phyloP scores from a whole-genome alignment of 2,888 invertebrate genomes.

The Meiosimyza decipiens region DNA sequence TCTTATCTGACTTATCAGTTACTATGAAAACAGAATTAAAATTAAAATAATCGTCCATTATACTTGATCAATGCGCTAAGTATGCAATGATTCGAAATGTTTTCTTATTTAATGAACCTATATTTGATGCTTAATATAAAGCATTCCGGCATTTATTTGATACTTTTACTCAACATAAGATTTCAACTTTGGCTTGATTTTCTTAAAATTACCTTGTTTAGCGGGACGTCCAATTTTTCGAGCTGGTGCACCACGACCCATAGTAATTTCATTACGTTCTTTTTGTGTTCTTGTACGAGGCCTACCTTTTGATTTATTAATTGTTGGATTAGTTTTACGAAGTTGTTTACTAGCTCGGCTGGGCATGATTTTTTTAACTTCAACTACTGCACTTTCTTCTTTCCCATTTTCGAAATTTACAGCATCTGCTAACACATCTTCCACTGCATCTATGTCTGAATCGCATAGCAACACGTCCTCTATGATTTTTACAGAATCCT shows the following conservation, averaged over 20 bases:
- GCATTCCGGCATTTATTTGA: too few relatives aligned
- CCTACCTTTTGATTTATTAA: neutral
- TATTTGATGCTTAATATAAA: too few relatives aligned
- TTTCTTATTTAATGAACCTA: too few relatives aligned
- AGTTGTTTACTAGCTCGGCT: neutral
- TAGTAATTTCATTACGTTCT: neutral
- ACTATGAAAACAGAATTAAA: too few relatives aligned
- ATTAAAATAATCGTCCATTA: too few relatives aligned
- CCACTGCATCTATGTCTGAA: neutral
- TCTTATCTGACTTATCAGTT: too few relatives aligned
- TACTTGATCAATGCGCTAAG: too few relatives aligned
- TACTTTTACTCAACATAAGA: too few relatives aligned
- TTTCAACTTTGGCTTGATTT: too few relatives aligned
- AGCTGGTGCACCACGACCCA: neutral
- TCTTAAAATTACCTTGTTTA: slow-evolving; percentile 2
- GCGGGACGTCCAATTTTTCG: slow-evolving; percentile 28
- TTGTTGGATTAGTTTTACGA: neutral
- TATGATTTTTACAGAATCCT: neutral
- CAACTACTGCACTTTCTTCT: neutral
- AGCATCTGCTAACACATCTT: neutral
- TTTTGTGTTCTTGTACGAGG: neutral
- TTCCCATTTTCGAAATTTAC: neutral
- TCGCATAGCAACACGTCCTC: neutral
- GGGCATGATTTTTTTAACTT: neutral
- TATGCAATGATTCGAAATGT: too few relatives aligned